These are phyloP conservation scores for Zonotrichia leucophrys DNA, from an alignment of 2,113 vertebrate genomes.

Conservation along the genomic window DNA sequence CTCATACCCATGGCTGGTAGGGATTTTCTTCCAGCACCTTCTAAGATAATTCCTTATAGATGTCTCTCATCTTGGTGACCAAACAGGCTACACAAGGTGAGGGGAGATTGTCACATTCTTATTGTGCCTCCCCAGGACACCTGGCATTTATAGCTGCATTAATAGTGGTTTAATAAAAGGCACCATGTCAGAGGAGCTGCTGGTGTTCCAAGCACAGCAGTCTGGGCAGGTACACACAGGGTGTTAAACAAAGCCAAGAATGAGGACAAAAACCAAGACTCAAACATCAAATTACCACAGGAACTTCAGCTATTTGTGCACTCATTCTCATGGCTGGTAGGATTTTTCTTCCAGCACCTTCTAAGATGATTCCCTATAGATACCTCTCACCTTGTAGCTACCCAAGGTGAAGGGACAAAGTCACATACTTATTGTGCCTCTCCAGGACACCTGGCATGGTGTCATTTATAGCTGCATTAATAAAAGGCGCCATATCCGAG, in stretches of 20 bases:
- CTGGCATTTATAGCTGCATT: background rate
- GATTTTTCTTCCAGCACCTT: background rate
- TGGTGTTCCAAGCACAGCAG: background rate
- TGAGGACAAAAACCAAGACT: background rate
- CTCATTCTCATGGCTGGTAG: background rate
- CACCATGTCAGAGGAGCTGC: accelerated
- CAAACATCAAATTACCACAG: background rate
- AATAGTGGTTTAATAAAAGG: background rate
- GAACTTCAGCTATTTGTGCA: background rate
- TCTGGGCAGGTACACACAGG: background rate
- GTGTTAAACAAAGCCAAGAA: background rate
- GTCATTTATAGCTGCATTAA: background rate
- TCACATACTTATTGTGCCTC: background rate
- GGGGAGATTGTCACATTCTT: background rate
- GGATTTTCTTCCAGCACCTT: background rate
- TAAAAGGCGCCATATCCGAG: accelerated
- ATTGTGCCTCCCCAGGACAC: background rate
- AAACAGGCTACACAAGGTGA: background rate
- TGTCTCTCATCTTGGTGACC: background rate
- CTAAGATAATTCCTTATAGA: background rate
- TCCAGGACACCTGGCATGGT: background rate
- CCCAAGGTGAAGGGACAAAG: background rate
- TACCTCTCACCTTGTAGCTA: background rate
- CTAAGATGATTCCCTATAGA: background rate
- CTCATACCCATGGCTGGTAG: background rate